A percentile compares a stretch with the other conserved stretches of the same genome.
phyloP scores from a whole-genome alignment of 2,888 invertebrate genomes.

The Cryptosula pallasiana region DNA sequence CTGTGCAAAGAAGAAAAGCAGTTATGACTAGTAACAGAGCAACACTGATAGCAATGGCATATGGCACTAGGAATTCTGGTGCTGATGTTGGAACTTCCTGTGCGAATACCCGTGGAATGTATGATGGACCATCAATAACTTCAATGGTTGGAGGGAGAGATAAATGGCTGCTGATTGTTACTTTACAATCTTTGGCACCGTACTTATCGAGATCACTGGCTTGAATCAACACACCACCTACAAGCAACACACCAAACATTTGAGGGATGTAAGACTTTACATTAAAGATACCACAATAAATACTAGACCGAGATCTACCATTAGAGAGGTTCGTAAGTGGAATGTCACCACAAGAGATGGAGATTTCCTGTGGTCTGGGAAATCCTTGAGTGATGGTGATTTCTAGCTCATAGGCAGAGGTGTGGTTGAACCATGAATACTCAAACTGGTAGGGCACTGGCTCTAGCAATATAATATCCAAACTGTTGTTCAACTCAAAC shows the following conservation, averaged over 20 bases:
- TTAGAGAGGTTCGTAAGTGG: neutral
- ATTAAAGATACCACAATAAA: neutral
- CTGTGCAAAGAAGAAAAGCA: neutral
- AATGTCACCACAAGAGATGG: neutral
- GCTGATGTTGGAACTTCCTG: too few relatives aligned
- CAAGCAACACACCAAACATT: neutral
- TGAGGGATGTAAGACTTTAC: neutral
- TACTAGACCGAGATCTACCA: too few relatives aligned
- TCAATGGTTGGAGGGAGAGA: too few relatives aligned
- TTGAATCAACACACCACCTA: neutral
- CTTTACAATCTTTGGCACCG: neutral
- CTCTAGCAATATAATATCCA: too few relatives aligned
- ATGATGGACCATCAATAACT: too few relatives aligned
- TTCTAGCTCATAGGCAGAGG: neutral
- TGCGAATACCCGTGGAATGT: too few relatives aligned
- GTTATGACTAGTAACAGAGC: too few relatives aligned
- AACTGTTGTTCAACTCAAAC: too few relatives aligned
- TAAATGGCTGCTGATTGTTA: neutral
- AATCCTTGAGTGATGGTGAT: neutral
- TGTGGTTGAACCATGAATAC: neutral
- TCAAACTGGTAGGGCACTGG: too few relatives aligned
- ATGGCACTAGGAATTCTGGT: too few relatives aligned
- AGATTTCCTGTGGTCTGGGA: neutral
- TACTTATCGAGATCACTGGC: neutral
- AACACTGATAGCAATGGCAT: too few relatives aligned